Evolutionary conservation across 2,113 vertebrate species (phyloP).

Genomic region (Cyanoramphus novaezelandiae): DNA sequence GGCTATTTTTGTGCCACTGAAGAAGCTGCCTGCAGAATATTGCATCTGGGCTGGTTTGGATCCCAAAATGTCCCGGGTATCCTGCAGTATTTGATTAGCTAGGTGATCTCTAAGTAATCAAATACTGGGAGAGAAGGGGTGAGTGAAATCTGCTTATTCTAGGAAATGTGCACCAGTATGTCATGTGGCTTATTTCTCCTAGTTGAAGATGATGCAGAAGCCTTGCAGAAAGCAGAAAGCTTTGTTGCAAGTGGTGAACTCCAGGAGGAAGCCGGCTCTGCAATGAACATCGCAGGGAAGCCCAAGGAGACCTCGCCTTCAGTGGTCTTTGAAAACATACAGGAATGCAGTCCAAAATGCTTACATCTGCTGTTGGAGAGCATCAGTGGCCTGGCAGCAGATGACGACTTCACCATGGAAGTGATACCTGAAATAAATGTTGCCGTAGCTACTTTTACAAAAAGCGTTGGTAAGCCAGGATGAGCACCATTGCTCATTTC

Average conservation of each 20-base stretch:
- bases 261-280: neutral
- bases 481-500: neutral
- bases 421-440: slow-evolving; percentile 72
- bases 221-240: neutral
- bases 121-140: neutral
- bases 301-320: neutral
- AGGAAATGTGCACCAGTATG: neutral
- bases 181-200: neutral
- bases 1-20: neutral
- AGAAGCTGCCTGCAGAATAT: neutral
- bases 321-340: slow-evolving; percentile 79
- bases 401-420: slow-evolving; percentile 76
- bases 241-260: neutral
- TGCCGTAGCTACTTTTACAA: slow-evolving; percentile 78
- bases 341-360: neutral
- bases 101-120: neutral
- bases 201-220: slow-evolving; percentile 18
- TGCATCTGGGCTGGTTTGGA: neutral
- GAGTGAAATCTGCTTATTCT: neutral
- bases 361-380: slow-evolving; percentile 80
- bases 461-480: slow-evolving; percentile 72
- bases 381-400: slow-evolving; percentile 29
- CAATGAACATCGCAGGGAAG: neutral
- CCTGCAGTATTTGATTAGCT: neutral
- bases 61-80: neutral